Percentiles rank a stretch among this genome's conserved stretches.
Conservation (phyloP, 2,888 invertebrate genomes). For the Lottia gigantea region DNA sequence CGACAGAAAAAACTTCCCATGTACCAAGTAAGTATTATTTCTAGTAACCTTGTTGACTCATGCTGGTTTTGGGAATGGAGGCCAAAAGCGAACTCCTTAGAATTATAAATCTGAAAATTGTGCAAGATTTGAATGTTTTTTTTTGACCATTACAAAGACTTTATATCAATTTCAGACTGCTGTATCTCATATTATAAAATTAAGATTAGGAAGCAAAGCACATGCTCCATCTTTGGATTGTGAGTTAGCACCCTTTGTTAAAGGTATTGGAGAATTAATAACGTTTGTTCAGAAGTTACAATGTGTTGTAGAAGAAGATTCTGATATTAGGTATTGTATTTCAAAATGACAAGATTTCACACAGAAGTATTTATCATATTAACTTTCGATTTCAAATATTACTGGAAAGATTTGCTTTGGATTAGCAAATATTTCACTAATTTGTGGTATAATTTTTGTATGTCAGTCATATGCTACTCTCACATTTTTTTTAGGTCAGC, state of each 20-base stretch:
- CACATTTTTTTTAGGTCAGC: conserved; percentile 43
- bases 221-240: conserved; percentile 59
- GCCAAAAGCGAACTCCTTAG: no score
- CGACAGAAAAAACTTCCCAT: conserved; percentile 60
- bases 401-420: no score
- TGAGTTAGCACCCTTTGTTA: conserved; percentile 55
- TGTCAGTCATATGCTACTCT: no score
- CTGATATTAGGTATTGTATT: conserved; percentile 42
- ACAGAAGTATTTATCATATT: no score
- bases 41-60: no score
- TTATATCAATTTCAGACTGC: conserved; percentile 51
- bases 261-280: conserved; percentile 62
- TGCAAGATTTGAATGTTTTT: not conserved
- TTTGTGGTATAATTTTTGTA: not conserved
- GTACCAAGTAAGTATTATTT: conserved; percentile 57
- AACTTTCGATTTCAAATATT: no score
- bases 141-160: not conserved
- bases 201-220: conserved; percentile 65
- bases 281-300: conserved; percentile 64
- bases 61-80: not conserved
- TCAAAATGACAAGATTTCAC: no score
- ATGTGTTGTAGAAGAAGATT: conserved; percentile 63
- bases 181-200: conserved; percentile 61
- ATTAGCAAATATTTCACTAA: not conserved
- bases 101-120: not conserved